A percentile compares a stretch with the other conserved stretches of the same genome.
These are phyloP conservation scores for Falco concolor DNA, from an alignment of 2,797 vertebrate genomes.

Conservation along the genomic window DNA sequence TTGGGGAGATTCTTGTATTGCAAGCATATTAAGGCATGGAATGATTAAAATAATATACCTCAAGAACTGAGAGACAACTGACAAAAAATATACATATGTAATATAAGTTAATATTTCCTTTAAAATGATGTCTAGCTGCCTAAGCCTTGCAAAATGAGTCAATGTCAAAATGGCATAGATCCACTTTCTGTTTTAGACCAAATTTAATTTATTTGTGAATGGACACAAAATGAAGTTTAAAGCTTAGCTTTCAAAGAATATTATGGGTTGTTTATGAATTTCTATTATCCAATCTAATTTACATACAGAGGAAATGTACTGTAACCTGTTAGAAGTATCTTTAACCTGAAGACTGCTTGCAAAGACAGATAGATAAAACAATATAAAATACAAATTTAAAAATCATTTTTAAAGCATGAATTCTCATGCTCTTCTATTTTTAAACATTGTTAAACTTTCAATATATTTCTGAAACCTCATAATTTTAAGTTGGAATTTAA, in stretches of 20 bases:
- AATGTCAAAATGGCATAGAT: slow-evolving; percentile 86
- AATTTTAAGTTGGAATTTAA: slow-evolving; percentile 95
- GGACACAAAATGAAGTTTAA: slow-evolving; percentile 88
- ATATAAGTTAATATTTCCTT: slow-evolving; percentile 97
- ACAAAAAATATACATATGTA: slow-evolving; percentile 94
- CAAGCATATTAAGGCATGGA: slow-evolving; percentile 99
- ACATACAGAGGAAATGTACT: slow-evolving; percentile 96
- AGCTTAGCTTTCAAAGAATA: slow-evolving; percentile 92
- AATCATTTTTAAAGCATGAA: slow-evolving; percentile 97
- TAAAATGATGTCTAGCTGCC: slow-evolving; percentile 98
- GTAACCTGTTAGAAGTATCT: slow-evolving; percentile 90
- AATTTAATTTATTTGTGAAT: slow-evolving; percentile 84
- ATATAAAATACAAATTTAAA: slow-evolving; percentile 99
- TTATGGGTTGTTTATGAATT: slow-evolving; percentile 85
- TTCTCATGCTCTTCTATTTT: slow-evolving; percentile 92
- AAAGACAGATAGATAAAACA: slow-evolving; percentile 97
- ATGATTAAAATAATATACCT: slow-evolving; percentile 99
- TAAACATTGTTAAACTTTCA: slow-evolving; percentile 92
- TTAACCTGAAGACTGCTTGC: slow-evolving; percentile 94
- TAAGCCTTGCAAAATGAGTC: slow-evolving; percentile 94
- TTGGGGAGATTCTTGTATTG: slow-evolving; percentile 84
- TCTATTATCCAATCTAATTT: slow-evolving; percentile 97
- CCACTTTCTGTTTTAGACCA: slow-evolving; percentile 82
- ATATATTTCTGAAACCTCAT: slow-evolving; percentile 97
- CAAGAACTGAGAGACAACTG: slow-evolving; percentile 94